A percentile compares a stretch with the other conserved stretches of the same genome.
These are phyloP conservation scores for Cyclargus thomasi DNA, from an alignment of 1,140 invertebrate genomes.

Conservation along the genomic window DNA sequence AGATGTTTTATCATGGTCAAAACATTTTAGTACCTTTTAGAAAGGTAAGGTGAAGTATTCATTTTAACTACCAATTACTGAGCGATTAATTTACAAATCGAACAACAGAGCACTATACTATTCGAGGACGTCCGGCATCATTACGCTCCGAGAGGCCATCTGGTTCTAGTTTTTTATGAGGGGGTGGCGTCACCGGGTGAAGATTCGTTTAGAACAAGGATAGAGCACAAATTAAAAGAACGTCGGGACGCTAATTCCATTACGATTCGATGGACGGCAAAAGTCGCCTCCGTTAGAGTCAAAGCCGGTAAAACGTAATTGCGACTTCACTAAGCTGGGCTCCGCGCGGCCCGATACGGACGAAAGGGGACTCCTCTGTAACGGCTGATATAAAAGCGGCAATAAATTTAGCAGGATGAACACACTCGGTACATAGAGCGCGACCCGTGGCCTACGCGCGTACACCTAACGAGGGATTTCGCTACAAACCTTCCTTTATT, in stretches of 20 bases:
- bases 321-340: conserved; percentile 72
- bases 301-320: conserved; percentile 74
- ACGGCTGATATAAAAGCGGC: conserved; percentile 73
- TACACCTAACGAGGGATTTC: conserved; percentile 58
- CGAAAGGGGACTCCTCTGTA: conserved; percentile 66
- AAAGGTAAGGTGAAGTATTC: too few relatives aligned
- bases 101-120: conserved; percentile 1
- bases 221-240: conserved; percentile 70
- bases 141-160: conserved; percentile 20
- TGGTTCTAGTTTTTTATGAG: conserved; percentile 27
- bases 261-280: conserved; percentile 73
- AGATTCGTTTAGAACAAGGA: conserved; percentile 64
- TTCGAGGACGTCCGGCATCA: neutral
- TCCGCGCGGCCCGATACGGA: conserved; percentile 66
- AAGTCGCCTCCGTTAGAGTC: conserved; percentile 66
- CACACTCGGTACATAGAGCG: conserved; percentile 68
- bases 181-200: conserved; percentile 32
- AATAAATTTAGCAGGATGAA: conserved; percentile 75
- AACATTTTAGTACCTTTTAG: too few relatives aligned
- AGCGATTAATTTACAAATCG: neutral
- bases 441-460: conserved; percentile 39
- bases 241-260: conserved; percentile 71
- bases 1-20: too few relatives aligned
- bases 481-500: conserved; percentile 11
- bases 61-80: too few relatives aligned